Base-by-base conservation (phyloP, 2,797 vertebrate genomes). In the Scarus forsteni region DNA sequence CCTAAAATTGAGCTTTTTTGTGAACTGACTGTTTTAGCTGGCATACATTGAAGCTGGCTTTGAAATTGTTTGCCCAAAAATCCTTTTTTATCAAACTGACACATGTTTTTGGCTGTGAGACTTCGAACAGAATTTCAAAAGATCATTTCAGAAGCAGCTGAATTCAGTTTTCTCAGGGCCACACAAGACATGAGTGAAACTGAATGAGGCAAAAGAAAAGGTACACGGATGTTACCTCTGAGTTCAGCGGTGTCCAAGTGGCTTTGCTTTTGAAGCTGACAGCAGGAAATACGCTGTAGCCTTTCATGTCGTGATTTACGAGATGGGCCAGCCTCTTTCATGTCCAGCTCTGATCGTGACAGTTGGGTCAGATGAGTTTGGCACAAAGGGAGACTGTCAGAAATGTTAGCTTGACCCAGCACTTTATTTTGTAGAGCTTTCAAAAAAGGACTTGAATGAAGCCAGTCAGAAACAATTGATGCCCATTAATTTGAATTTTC, bases 331-430 rank as follows among this genome's bases (percentile, higher is more conserved):
- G 46, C 16, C 66, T 60, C 66, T 70, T 79, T 73, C 58, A 80
- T 70, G 48, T 77, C 54, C 35, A 69, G 35, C 75, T 84, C 82
- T 80, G 72, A 85, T 86, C 70, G 7, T 46, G 53, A 66, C 67
- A 9, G 34, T 52, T 66, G 7, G 12, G 65, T 72, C 45, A 63
- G 64, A 72, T 61, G 34, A 44, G 51, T 72, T 10, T 18, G 13
- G 53, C 35, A 48, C 43, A 78, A 61, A 60, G 43, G 44, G 62
- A 44, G 16, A 34, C 39, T 27, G 58, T 73, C 57, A 46, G 60
- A 77, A 49, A 70, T 1, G 45, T 10, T 60, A 10, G 18, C 15
- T 9, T 15, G 40, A 35, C 45, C 35, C 39, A 58, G 12, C 43
- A 27, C 27, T 35, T 3, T 48, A 18, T 10, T 7, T 40, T 14